Evolutionary conservation across 1,140 invertebrate genomes (phyloP).

Genomic region (Danaus plexippus): DNA sequence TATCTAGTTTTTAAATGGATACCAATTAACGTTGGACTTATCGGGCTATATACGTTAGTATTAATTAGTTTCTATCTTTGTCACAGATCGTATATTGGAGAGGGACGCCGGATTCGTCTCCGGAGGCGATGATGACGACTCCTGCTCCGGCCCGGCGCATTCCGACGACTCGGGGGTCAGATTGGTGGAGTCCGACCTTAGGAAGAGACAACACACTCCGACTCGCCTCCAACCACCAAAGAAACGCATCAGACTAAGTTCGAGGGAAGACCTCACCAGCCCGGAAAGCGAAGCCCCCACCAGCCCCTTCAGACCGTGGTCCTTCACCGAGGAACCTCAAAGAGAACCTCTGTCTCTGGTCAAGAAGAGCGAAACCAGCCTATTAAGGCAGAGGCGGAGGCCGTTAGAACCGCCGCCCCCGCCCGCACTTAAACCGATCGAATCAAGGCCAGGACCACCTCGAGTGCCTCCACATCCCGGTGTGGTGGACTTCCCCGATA

Average conservation of each 20-base stretch:
- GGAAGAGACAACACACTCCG: slow-evolving; percentile 82
- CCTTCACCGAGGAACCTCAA: slow-evolving; percentile 64
- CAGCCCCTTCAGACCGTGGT: slow-evolving; percentile 64
- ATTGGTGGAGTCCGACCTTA: slow-evolving; percentile 75
- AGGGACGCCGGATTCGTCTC: slow-evolving; percentile 82
- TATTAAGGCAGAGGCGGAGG: slow-evolving; percentile 52
- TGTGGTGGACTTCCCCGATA: slow-evolving; percentile 52
- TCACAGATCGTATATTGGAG: slow-evolving; percentile 71
- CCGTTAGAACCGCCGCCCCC: slow-evolving; percentile 40
- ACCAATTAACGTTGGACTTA: too few relatives aligned
- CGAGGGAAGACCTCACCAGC: slow-evolving; percentile 52
- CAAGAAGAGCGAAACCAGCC: slow-evolving; percentile 49
- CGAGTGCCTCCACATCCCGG: slow-evolving; percentile 73
- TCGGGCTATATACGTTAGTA: neutral
- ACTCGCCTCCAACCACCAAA: slow-evolving; percentile 79
- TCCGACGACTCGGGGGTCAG: slow-evolving; percentile 83
- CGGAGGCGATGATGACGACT: slow-evolving; percentile 78
- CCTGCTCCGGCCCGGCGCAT: slow-evolving; percentile 76
- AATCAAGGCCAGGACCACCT: slow-evolving; percentile 41
- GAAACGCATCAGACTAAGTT: slow-evolving; percentile 75
- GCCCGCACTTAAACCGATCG: slow-evolving; percentile 33
- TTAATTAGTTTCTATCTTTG: slow-evolving; percentile 26
- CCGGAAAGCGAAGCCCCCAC: slow-evolving; percentile 42
- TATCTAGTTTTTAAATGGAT: neutral
- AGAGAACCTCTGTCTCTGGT: slow-evolving; percentile 48